Base-by-base conservation (phyloP, 2,113 vertebrate genomes). In the Trematomus loennbergii region DNA sequence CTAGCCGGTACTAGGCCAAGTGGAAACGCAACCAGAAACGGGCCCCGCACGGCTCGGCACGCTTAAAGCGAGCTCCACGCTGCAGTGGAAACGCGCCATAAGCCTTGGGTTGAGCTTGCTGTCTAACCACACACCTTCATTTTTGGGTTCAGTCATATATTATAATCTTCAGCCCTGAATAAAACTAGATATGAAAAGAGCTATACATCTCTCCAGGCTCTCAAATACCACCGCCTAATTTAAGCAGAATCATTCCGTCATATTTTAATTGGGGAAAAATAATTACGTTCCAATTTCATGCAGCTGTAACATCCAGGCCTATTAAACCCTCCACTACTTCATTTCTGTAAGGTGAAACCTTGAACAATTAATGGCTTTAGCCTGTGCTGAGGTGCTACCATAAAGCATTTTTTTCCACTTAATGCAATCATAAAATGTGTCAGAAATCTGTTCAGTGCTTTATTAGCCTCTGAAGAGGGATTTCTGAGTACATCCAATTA, bases 351-450 rank as follows among this genome's bases (percentile, higher is more conserved):
- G 86, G 84, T 92, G 84, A 88, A 87, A 92, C 87, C 85, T 85
- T 84, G 75, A 61, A 83, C 81, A 88, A 90, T 93, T 87, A 86
- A 90, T 85, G 80, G 78, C 79, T 87, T 88, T 84, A 84, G 80
- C 70, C 79, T 72, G 78, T 81, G 71, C 76, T 11, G 79, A 64
- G 80, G 83, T 84, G 75, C 62, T 66, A 75, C 78, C 75, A 82
- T 83, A 85, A 86, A 84, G 72, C 84, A 76, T 81, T 72, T 85
- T 83, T 84, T 71, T 58, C 66, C 63, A 72, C 80, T 86, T 82
- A 85, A 85, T 88, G 74, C 68, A 90, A 87, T 90, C 81, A 79
- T 93, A 84, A 90, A 91, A 88, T 82, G 75, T 89, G 88, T 91
- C 85, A 92, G 64, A 90, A 90, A 85, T 87, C 63, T 79, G 72